These are phyloP conservation scores for Bufo bufo DNA, from an alignment of 2,113 vertebrate genomes.

Conservation along the genomic window DNA sequence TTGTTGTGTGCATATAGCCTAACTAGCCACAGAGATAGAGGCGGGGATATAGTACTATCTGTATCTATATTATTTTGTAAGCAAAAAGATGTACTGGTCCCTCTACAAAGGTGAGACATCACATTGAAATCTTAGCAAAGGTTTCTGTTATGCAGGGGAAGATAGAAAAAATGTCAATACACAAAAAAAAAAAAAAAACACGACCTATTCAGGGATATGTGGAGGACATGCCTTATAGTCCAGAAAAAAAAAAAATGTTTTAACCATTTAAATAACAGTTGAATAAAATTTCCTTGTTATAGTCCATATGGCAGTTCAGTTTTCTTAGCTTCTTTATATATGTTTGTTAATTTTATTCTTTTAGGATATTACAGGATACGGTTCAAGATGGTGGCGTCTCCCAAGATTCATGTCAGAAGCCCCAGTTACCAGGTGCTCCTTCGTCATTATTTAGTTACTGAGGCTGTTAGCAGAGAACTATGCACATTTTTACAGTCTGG, in stretches of 20 bases:
- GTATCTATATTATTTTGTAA: too few relatives aligned
- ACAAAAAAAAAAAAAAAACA: too few relatives aligned
- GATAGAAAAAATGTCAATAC: too few relatives aligned
- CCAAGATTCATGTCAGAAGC: neutral
- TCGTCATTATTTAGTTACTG: neutral
- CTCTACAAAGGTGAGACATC: too few relatives aligned
- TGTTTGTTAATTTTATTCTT: neutral
- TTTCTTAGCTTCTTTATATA: neutral
- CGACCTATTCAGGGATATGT: neutral
- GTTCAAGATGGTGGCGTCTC: neutral
- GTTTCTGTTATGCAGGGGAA: too few relatives aligned
- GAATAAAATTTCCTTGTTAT: too few relatives aligned
- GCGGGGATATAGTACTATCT: too few relatives aligned
- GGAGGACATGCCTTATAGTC: neutral
- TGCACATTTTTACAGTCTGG: conserved; percentile 27
- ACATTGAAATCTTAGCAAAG: too few relatives aligned
- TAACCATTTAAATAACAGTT: neutral
- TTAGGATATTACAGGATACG: neutral
- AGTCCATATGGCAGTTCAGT: neutral
- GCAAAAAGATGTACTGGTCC: too few relatives aligned
- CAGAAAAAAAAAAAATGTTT: too few relatives aligned
- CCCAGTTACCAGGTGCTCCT: neutral
- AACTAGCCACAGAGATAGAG: too few relatives aligned
- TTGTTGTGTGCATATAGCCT: too few relatives aligned
- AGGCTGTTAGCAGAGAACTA: neutral